phyloP scores from a whole-genome alignment of 1,140 invertebrate species.

The Drosophila obscura region DNA sequence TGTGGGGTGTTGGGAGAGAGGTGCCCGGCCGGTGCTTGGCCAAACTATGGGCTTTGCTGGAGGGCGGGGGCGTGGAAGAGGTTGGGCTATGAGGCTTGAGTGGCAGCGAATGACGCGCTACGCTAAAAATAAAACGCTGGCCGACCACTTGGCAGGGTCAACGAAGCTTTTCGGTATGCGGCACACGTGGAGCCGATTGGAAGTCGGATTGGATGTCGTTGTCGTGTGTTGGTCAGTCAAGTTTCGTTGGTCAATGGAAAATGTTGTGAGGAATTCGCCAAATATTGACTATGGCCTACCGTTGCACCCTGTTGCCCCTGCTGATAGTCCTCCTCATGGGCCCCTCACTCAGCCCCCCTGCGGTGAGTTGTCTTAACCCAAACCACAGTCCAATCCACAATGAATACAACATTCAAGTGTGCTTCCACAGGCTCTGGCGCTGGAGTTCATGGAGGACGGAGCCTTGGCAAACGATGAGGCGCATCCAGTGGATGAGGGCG shows the following conservation, averaged over 20 bases:
- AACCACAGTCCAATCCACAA: not conserved
- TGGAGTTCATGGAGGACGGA: slow-evolving; percentile 67
- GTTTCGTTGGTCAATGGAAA: slow-evolving; percentile 62
- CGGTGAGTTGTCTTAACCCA: slow-evolving; percentile 17
- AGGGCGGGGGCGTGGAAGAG: slow-evolving; percentile 4
- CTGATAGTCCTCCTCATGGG: slow-evolving; percentile 2
- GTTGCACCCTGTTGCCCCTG: slow-evolving; percentile 11
- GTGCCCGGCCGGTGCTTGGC: not conserved
- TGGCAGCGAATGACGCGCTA: slow-evolving; percentile 41
- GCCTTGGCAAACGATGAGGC: slow-evolving; percentile 11
- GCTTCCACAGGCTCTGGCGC: slow-evolving; percentile 16
- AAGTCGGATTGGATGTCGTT: slow-evolving; percentile 24
- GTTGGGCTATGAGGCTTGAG: slow-evolving; percentile 1
- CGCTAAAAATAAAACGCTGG: slow-evolving; percentile 62
- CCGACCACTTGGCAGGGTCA: slow-evolving; percentile 38
- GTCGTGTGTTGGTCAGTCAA: slow-evolving; percentile 39
- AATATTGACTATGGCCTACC: slow-evolving; percentile 26
- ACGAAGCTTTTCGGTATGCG: slow-evolving; percentile 54
- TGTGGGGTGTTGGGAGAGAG: not conserved
- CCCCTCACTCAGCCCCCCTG: not conserved
- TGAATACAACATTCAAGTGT: not conserved
- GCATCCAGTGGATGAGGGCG: slow-evolving; percentile 10
- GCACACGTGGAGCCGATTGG: slow-evolving; percentile 54
- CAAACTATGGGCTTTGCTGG: not conserved
- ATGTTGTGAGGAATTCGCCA: slow-evolving; percentile 57